Base-by-base conservation (phyloP, 1,140 invertebrate genomes). In the Tetranychus cinnabarinus region DNA sequence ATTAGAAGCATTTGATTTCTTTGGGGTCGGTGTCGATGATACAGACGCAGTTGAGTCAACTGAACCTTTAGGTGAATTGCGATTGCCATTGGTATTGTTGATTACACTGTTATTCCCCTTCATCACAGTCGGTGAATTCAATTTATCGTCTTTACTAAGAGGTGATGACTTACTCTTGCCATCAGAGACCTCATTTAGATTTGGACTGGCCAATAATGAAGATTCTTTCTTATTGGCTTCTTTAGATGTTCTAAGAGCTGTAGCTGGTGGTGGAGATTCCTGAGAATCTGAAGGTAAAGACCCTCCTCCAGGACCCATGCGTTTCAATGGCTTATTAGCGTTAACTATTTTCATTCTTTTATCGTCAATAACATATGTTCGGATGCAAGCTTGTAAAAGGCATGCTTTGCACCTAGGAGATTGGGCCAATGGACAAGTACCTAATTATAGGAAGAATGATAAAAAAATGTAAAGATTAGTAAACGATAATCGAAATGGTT, bases 291-390 rank as follows among this genome's bases (percentile, higher is more conserved):
- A 33, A 33, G 31, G n/a, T 23, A 52, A n/a, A n/a, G 50, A 6
- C 8, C 50, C 50, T 8, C n/a, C n/a, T 33, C 50, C 34, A 56
- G 57, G 57, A 33, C 57, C 59, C 37, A 36, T 34, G 15, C 39
- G 54, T 12, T 37, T 23, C 2, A 60, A 23, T 54, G 59, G 59
- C 31, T 46, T 35, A 52, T 60, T 50, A 23, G 47, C 59, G 35
- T 52, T 54, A 8, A 60, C 59, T 39, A 60, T 42, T 31, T 35
- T 37, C 47, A 50, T 60, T 31, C 59, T 15, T 48, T 64, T 58
- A 2, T 63, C 50, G 46, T 64, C 63, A 4, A 64, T 55, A 7
- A 56, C 62, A 50, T 64, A 64, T 31, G 64, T 64, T 2, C 62
- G 56, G 34, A 64, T 46, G 36, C 63, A 64, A 13, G 63, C 63